Evolutionary conservation across 2,113 vertebrate species (phyloP).

Genomic region (Corythornis vintsioides): DNA sequence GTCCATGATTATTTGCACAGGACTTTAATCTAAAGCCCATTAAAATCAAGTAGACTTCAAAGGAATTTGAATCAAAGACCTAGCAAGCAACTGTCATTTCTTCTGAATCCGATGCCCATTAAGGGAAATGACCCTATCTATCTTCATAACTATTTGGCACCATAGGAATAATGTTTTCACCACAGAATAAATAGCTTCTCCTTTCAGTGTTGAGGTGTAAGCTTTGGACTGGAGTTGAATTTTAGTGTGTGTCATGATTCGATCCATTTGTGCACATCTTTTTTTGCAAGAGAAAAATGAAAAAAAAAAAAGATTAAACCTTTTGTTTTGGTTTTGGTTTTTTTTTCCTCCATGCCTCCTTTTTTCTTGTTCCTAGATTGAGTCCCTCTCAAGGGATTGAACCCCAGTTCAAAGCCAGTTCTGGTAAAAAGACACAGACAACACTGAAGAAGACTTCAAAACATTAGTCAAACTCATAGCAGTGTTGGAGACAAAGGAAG

Average conservation of each 20-base stretch:
- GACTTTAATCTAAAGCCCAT: neutral
- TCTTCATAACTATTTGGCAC: neutral
- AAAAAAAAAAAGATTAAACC: neutral
- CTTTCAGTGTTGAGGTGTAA: neutral
- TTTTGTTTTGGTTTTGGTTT: neutral
- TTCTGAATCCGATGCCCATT: neutral
- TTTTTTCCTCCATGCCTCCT: neutral
- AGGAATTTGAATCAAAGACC: conserved; percentile 18
- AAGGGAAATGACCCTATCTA: neutral
- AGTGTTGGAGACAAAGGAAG: neutral
- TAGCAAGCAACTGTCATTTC: neutral
- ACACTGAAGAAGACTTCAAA: neutral
- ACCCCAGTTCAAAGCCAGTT: neutral
- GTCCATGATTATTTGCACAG: neutral
- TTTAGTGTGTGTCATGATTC: fast-evolving
- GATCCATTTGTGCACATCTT: neutral
- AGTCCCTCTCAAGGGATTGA: neutral
- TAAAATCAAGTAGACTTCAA: conserved; percentile 37
- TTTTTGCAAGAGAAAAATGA: neutral
- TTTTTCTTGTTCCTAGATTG: neutral
- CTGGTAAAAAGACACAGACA: neutral
- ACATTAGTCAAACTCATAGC: neutral
- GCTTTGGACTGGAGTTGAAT: neutral
- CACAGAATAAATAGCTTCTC: neutral
- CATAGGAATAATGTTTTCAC: neutral